A percentile compares a stretch with the other conserved stretches of the same genome.
These are phyloP conservation scores for Megathymus violae DNA, from an alignment of 1,140 invertebrate species.

Conservation along the genomic window DNA sequence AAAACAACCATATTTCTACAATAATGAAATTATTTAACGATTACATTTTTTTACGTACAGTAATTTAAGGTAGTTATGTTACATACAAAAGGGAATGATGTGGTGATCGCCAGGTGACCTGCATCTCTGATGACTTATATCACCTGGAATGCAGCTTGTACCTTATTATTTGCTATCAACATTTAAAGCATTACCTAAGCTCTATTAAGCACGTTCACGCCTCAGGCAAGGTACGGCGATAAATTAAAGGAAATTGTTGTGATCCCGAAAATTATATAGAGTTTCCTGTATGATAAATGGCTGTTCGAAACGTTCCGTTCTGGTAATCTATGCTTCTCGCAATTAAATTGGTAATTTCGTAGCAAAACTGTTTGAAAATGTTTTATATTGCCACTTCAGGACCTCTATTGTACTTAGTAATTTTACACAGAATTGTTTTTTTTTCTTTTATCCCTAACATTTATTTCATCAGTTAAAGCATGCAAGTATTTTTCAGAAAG, in stretches of 20 bases:
- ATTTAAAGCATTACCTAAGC: conserved; percentile 1
- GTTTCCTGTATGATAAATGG: conserved; percentile 53
- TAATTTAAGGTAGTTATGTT: too few relatives aligned
- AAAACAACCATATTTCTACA: too few relatives aligned
- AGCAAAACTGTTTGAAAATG: conserved; percentile 27
- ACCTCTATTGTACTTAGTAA: not conserved
- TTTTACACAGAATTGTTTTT: not conserved
- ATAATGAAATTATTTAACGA: too few relatives aligned
- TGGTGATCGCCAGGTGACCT: too few relatives aligned
- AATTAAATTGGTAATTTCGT: conserved; percentile 53
- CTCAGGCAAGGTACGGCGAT: conserved; percentile 42
- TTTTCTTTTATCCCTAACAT: too few relatives aligned
- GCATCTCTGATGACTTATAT: not conserved
- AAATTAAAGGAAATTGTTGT: conserved; percentile 60
- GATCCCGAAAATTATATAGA: conserved; percentile 57
- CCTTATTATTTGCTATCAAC: not conserved
- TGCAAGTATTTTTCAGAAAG: too few relatives aligned
- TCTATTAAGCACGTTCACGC: conserved; percentile 33
- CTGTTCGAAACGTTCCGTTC: conserved; percentile 34
- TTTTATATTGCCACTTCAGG: conserved; percentile 25
- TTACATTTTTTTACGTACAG: too few relatives aligned
- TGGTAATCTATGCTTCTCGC: conserved; percentile 48
- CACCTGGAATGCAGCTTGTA: not conserved
- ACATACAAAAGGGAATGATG: too few relatives aligned
- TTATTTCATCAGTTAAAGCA: too few relatives aligned